These are phyloP conservation scores for Danio choprae DNA, from an alignment of 2,797 vertebrate genomes.

Conservation along the genomic window DNA sequence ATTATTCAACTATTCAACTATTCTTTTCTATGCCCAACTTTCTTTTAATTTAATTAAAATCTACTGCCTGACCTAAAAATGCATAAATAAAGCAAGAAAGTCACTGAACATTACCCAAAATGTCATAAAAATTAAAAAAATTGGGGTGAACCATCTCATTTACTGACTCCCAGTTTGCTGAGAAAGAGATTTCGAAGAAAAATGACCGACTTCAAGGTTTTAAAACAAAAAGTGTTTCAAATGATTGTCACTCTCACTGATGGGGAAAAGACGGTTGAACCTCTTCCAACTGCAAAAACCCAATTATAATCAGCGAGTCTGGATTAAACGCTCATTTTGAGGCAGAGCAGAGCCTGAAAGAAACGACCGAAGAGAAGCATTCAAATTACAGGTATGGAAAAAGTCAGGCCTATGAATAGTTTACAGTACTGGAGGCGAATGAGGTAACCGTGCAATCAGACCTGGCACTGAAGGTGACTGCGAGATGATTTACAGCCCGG, in stretches of 20 bases:
- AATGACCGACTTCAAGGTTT: not conserved
- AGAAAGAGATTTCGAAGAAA: constrained; percentile 30
- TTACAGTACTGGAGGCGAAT: constrained; percentile 49
- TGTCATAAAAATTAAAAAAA: too few relatives aligned
- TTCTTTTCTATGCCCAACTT: too few relatives aligned
- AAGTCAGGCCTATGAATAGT: constrained; percentile 44
- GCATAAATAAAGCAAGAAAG: too few relatives aligned
- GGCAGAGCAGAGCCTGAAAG: constrained; percentile 21
- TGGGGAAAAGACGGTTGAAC: not conserved
- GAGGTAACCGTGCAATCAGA: constrained; percentile 52
- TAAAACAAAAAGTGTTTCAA: constrained; percentile 5
- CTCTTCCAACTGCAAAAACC: constrained; percentile 12
- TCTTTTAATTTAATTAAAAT: too few relatives aligned
- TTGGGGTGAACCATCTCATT: constrained; percentile 59
- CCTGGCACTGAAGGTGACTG: constrained; percentile 38
- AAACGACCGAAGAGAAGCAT: not conserved
- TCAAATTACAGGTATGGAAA: constrained; percentile 50
- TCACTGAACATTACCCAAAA: too few relatives aligned
- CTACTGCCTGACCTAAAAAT: too few relatives aligned
- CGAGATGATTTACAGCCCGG: constrained; percentile 47
- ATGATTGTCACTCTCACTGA: constrained; percentile 28
- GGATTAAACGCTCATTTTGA: constrained; percentile 28
- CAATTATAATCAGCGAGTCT: constrained; percentile 41
- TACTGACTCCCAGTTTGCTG: constrained; percentile 73
- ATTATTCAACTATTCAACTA: too few relatives aligned